Base-by-base conservation (phyloP, 2,113 vertebrate genomes). In the Puma concolor region DNA sequence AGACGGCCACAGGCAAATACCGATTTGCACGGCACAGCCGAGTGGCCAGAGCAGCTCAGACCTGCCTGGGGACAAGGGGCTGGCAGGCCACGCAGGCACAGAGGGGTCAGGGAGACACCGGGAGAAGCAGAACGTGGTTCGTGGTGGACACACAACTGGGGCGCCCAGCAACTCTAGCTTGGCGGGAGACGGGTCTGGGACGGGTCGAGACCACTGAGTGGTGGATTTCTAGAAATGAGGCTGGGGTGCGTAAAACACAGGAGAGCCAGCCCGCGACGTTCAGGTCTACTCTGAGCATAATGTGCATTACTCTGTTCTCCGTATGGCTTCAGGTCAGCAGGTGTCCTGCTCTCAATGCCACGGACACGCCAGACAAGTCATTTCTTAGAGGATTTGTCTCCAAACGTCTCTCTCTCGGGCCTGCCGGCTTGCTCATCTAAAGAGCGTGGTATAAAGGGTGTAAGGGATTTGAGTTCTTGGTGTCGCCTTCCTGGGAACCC, bases 391-490 rank as follows among this genome's bases (percentile, higher is more conserved):
- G 4, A 4, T 4, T 8, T 16, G 31, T 52, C 82, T 29, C 57
- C 48, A 0, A 1, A 3, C 0, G 23, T 16, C 48, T n/a, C 23
- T 7, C 36, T 31, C 41, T 14, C 15, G 0, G 0, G 21, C 63
- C 81, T 50, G 54, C 19, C 2, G 3, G 4, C 72, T 50, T 17
- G 54, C 15, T 33, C 27, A 1, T 5, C 19, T 1, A 57, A 21
- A 36, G 29, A 38, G 5, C 15, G 1, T 14, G 44, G 63, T 1
- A 10, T 15, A 1, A 5, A 63, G 66, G 60, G 76, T 2, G 9
- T 6, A 0, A 5, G 23, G 63, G 67, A 0, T 2, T 7, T 0
- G 0, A 29, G 13, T 16, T 25, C 71, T 83, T 12, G 0, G 50
- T 0, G 33, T 14, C 2, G 0, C 31, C 48, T 50, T 50, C 48